A percentile compares a stretch with the other conserved stretches of the same genome.
These are phyloP conservation scores for Haliclona indistincta DNA, from an alignment of 37 sponge, comb jelly and placozoan species.

Conservation along the genomic window DNA sequence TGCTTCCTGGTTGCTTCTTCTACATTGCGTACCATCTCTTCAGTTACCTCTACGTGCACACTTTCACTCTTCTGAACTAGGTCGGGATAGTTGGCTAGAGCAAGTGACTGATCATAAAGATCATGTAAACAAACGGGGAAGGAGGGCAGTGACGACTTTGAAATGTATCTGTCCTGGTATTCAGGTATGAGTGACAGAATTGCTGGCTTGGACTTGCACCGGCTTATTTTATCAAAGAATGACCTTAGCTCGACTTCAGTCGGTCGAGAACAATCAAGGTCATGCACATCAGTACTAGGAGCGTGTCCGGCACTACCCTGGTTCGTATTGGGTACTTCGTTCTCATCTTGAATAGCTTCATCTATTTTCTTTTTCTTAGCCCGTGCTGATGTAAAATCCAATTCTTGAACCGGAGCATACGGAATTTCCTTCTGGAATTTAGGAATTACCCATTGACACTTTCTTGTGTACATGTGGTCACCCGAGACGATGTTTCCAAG, in stretches of 20 bases:
- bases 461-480: slow-evolving; percentile 18
- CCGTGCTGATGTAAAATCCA: slow-evolving; percentile 23
- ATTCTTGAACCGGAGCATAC: background rate
- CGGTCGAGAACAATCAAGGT: too few relatives aligned
- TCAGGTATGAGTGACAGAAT: slow-evolving; percentile 15
- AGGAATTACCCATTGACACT: slow-evolving; percentile 26
- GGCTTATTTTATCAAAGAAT: background rate
- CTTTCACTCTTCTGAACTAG: slow-evolving; percentile 6
- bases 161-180: slow-evolving; percentile 13
- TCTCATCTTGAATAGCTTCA: too few relatives aligned
- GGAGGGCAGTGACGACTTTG: background rate
- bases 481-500: background rate
- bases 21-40: background rate
- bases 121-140: background rate
- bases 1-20: slow-evolving; percentile 22
- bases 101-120: background rate
- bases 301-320: background rate
- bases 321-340: too few relatives aligned
- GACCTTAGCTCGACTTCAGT: background rate
- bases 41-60: slow-evolving; percentile 10
- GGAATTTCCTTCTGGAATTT: slow-evolving; percentile 4
- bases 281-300: background rate
- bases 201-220: slow-evolving; percentile 14
- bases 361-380: slow-evolving; percentile 12
- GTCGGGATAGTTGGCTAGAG: background rate